A percentile compares a stretch with the other conserved stretches of the same genome.
Conservation (phyloP, 2,888 invertebrate species). For the Trilocha varians region DNA sequence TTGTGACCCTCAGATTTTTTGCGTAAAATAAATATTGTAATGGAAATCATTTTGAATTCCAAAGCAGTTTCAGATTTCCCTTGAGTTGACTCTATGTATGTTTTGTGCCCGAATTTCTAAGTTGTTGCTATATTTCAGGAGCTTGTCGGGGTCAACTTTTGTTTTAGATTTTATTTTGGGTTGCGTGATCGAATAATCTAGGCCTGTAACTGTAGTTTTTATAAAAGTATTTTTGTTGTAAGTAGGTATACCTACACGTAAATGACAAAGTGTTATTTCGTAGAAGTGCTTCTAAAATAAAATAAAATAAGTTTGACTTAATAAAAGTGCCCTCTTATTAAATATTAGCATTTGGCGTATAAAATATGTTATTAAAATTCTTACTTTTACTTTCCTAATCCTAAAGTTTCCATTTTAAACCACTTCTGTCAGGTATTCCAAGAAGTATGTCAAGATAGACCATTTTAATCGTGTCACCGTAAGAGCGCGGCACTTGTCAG, state of each 20-base stretch:
- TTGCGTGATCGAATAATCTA: too few species aligned
- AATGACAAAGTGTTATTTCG: too few species aligned
- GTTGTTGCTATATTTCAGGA: background rate
- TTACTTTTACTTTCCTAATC: background rate
- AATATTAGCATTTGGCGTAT: too few species aligned
- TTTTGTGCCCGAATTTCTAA: background rate
- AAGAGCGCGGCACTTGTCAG: slow-evolving; percentile 20
- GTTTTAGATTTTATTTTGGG: background rate
- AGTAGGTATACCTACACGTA: too few species aligned
- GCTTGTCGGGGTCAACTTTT: background rate
- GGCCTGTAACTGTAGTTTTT: too few species aligned
- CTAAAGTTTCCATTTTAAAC: slow-evolving; percentile 7
- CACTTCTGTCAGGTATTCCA: slow-evolving; percentile 26
- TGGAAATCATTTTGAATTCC: slow-evolving; percentile 22
- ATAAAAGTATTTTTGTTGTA: too few species aligned
- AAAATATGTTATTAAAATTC: background rate
- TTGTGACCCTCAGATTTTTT: background rate
- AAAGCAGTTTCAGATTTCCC: slow-evolving; percentile 31
- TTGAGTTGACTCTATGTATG: slow-evolving; percentile 8
- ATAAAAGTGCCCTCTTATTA: too few species aligned
- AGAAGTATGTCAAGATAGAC: slow-evolving; percentile 47
- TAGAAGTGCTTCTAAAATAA: too few species aligned
- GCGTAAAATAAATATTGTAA: slow-evolving; percentile 13
- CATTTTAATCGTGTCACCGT: slow-evolving; percentile 31
- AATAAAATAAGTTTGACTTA: too few species aligned